These are phyloP conservation scores for Luscinia megarhynchos DNA, from an alignment of 2,797 vertebrate genomes.

Conservation along the genomic window DNA sequence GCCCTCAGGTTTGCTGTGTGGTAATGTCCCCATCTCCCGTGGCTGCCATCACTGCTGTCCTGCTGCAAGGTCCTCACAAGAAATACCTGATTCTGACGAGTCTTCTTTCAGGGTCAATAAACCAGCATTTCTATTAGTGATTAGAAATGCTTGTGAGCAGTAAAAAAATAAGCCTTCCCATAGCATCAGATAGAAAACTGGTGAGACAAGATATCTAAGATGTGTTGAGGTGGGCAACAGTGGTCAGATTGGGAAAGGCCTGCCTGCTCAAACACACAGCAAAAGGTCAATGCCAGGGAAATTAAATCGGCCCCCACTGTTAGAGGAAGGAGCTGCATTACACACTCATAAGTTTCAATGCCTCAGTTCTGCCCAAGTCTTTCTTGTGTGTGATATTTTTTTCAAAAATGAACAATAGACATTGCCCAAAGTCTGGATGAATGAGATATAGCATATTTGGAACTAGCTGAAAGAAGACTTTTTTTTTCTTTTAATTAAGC, in stretches of 20 bases:
- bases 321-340: neutral
- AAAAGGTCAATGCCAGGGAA: neutral
- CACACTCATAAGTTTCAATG: neutral
- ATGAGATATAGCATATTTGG: neutral
- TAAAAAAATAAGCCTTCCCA: neutral
- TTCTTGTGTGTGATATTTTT: neutral
- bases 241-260: neutral
- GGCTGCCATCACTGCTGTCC: neutral
- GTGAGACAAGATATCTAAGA: neutral
- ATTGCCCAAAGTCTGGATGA: neutral
- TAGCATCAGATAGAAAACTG: neutral
- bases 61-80: neutral
- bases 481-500: neutral
- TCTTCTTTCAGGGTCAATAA: neutral
- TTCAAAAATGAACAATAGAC: neutral
- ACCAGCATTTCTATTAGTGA: neutral
- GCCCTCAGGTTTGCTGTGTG: rapidly evolving
- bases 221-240: neutral
- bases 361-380: neutral
- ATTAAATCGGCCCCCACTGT: neutral
- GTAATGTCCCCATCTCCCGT: rapidly evolving
- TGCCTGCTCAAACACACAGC: neutral
- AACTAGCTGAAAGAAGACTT: neutral
- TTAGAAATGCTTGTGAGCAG: neutral
- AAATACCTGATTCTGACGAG: neutral